phyloP scores from a whole-genome alignment of 2,797 vertebrate genomes.

The Uromys caudimaculatus region DNA sequence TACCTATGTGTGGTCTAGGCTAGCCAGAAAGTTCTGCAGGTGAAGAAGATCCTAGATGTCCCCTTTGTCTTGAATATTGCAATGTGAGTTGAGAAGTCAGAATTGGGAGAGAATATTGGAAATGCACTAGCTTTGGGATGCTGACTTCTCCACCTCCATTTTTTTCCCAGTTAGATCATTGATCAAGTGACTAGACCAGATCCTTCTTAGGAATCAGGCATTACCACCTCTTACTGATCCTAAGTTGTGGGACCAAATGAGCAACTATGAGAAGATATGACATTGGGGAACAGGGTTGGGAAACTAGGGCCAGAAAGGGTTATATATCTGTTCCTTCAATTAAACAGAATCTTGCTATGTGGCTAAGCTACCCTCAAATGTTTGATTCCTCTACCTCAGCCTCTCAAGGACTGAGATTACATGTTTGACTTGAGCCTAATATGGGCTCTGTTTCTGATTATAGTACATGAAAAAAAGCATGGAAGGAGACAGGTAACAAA shows the following conservation, averaged over 20 bases:
- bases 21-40: background rate
- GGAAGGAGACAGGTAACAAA: background rate
- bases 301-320: background rate
- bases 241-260: background rate
- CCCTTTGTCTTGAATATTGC: background rate
- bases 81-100: background rate
- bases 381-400: background rate
- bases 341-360: background rate
- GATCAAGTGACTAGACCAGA: background rate
- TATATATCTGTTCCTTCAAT: background rate
- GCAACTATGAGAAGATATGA: background rate
- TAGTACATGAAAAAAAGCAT: background rate
- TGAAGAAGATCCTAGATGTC: background rate
- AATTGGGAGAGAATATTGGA: background rate
- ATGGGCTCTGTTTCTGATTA: constrained; percentile 1
- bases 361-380: background rate
- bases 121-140: background rate
- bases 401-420: background rate
- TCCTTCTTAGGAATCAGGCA: background rate
- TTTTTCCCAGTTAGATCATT: background rate
- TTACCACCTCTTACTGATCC: background rate
- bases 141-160: background rate
- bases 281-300: background rate
- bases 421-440: background rate
- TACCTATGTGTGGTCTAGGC: background rate